A percentile compares a stretch with the other conserved stretches of the same genome.
Conservation (phyloP, 2,113 vertebrate genomes). For the Ochotona princeps region DNA sequence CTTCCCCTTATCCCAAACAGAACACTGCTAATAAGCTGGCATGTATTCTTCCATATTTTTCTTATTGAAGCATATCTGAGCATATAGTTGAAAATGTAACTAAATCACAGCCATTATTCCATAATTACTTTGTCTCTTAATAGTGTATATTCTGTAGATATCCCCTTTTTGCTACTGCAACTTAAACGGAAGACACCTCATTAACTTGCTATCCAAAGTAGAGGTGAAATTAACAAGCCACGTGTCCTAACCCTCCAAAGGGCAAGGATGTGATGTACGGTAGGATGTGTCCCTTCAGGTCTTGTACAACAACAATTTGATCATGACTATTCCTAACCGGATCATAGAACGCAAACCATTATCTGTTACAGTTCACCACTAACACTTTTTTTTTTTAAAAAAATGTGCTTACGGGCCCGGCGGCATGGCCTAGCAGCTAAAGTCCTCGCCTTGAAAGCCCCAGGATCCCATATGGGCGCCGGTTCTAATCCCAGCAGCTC, state of each 20-base stretch:
- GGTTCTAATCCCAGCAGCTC: too few species aligned
- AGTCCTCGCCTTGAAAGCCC: too few species aligned
- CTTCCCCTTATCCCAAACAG: background rate
- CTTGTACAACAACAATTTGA: background rate
- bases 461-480: too few species aligned
- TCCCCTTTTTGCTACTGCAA: background rate
- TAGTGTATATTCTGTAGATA: background rate
- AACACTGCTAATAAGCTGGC: background rate
- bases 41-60: background rate
- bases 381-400: background rate
- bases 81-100: background rate
- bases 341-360: background rate
- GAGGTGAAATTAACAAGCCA: background rate
- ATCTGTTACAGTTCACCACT: background rate
- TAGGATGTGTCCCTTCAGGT: background rate
- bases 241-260: background rate
- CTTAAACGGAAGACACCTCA: background rate
- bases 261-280: rapidly evolving
- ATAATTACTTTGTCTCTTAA: background rate
- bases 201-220: background rate
- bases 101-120: background rate
- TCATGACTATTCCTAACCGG: background rate
- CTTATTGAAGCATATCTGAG: background rate
- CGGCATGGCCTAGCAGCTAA: too few species aligned
- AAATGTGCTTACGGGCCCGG: too few species aligned